These are phyloP conservation scores for Cacatua alba DNA, from an alignment of 2,113 vertebrate species.

Conservation along the genomic window DNA sequence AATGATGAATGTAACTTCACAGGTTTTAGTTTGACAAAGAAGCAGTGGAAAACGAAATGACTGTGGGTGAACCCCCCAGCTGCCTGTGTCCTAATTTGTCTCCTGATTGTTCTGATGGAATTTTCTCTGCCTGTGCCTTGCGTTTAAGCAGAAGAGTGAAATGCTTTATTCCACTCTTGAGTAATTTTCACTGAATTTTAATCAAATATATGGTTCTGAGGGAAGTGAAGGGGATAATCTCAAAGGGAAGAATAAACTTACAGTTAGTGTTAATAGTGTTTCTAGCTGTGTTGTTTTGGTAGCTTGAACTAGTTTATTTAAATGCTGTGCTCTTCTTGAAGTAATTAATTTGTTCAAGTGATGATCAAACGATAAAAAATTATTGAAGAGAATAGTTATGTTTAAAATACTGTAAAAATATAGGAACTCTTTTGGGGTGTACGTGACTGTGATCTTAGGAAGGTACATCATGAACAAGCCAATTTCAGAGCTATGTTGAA, in stretches of 20 bases:
- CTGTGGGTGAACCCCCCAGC: not conserved
- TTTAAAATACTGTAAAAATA: not conserved
- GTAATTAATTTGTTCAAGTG: not conserved
- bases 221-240: not conserved
- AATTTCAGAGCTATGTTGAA: not conserved
- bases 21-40: not conserved
- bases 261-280: not conserved
- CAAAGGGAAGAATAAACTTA: not conserved
- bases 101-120: not conserved
- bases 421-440: not conserved
- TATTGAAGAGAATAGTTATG: not conserved
- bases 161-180: not conserved
- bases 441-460: not conserved
- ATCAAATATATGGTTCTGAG: fast-evolving
- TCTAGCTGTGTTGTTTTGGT: not conserved
- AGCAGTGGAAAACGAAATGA: not conserved
- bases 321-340: not conserved
- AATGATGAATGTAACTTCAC: not conserved
- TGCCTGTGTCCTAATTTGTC: not conserved
- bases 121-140: not conserved
- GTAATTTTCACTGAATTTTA: not conserved
- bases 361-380: not conserved
- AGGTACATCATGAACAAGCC: not conserved
- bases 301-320: not conserved
- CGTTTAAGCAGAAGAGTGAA: not conserved